phyloP scores from a whole-genome alignment of 2,888 invertebrate species.

The Eutolmus rufibarbis region DNA sequence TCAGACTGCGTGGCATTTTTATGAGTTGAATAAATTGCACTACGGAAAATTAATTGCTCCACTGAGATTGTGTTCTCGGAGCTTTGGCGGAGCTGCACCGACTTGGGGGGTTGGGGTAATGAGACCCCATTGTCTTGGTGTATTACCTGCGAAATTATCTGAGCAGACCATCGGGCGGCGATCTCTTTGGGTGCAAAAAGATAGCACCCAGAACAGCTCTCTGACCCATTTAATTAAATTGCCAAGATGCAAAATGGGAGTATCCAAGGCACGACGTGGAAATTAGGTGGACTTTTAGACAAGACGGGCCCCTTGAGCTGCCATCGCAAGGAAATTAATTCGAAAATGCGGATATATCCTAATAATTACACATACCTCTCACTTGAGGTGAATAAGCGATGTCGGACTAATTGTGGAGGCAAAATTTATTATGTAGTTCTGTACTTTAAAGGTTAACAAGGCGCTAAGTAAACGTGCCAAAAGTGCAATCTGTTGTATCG shows the following conservation, averaged over 20 bases:
- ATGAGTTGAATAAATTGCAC: not conserved
- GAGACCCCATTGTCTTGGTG: not conserved
- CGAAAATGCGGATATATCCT: not conserved
- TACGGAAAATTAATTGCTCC: not conserved
- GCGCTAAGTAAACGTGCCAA: not conserved
- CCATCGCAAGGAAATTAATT: not conserved
- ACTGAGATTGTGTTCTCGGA: not conserved
- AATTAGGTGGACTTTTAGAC: not conserved
- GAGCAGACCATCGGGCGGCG: not conserved
- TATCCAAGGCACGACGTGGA: not conserved
- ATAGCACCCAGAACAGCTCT: not conserved
- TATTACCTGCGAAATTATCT: not conserved
- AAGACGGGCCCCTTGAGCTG: not conserved
- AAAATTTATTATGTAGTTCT: not conserved
- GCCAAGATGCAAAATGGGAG: not conserved
- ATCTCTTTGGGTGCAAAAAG: not conserved
- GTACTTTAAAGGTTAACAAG: not conserved
- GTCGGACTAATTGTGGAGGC: not conserved
- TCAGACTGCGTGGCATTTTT: not conserved
- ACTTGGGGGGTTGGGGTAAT: not conserved
- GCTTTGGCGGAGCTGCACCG: not conserved
- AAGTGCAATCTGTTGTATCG: not conserved
- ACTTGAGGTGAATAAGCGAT: not conserved
- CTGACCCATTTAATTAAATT: not conserved
- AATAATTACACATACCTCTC: not conserved